Evolutionary conservation across 2,888 invertebrate genomes (phyloP).

Genomic region (Drosophila mulleri): DNA sequence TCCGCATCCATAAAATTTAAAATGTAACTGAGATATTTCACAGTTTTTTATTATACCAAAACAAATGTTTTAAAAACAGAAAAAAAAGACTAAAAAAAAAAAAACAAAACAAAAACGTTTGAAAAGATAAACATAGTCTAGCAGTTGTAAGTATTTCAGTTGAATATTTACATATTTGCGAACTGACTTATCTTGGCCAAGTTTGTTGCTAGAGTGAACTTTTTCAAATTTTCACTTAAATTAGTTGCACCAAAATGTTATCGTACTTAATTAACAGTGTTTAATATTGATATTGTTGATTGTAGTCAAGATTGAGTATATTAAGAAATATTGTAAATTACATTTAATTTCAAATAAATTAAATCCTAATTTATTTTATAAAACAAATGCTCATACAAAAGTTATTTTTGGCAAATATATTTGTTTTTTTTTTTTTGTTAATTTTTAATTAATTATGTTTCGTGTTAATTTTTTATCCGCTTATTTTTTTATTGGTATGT

Average conservation of each 20-base stretch:
- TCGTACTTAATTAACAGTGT: background rate
- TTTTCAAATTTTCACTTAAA: background rate
- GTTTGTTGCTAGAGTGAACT: background rate
- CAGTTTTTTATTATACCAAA: background rate
- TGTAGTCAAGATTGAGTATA: too few relatives aligned
- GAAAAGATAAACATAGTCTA: background rate
- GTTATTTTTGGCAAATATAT: too few relatives aligned
- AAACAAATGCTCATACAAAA: too few relatives aligned
- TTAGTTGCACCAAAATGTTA: background rate
- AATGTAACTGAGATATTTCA: background rate
- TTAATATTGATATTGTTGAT: background rate
- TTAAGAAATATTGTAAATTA: too few relatives aligned
- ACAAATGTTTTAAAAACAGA: background rate
- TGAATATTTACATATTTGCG: background rate
- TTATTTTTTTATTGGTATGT: background rate
- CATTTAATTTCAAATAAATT: too few relatives aligned
- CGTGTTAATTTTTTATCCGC: background rate
- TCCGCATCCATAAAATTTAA: conserved; percentile 3
- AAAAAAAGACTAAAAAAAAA: background rate
- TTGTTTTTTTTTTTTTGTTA: too few relatives aligned
- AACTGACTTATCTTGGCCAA: background rate
- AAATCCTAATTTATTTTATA: too few relatives aligned
- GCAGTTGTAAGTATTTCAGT: background rate
- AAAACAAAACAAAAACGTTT: background rate
- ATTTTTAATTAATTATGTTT: too few relatives aligned